A percentile compares a stretch with the other conserved stretches of the same genome.
Conservation (phyloP, 1,140 invertebrate species). For the Hylyphantes graminicola region DNA sequence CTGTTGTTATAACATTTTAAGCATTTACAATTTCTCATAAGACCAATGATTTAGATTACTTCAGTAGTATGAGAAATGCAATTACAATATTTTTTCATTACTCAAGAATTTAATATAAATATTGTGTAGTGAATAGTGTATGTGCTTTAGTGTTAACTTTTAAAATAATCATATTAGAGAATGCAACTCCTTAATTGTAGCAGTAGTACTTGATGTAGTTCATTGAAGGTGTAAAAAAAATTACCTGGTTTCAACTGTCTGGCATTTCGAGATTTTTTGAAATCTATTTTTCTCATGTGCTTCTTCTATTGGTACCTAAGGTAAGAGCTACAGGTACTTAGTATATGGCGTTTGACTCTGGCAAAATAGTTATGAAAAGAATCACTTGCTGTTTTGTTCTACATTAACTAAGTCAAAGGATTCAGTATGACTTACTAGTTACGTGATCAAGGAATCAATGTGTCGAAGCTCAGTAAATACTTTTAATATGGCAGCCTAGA, state of each 20-base stretch:
- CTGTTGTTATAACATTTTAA: too few species aligned
- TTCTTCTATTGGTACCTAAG: background rate
- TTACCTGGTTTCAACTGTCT: conserved; percentile 37
- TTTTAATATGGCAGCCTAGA: background rate
- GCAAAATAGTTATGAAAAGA: conserved; percentile 6
- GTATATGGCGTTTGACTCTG: conserved; percentile 40
- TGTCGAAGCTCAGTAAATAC: background rate
- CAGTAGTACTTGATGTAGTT: background rate
- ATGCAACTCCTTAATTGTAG: conserved; percentile 20
- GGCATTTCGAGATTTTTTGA: conserved; percentile 31
- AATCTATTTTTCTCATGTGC: conserved; percentile 13
- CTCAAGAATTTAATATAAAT: too few species aligned
- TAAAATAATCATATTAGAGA: background rate
- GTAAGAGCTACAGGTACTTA: conserved; percentile 37
- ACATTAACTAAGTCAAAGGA: too few species aligned
- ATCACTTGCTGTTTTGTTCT: too few species aligned
- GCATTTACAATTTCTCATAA: too few species aligned
- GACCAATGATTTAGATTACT: too few species aligned
- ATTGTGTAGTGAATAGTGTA: too few species aligned
- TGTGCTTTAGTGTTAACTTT: too few species aligned
- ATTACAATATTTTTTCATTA: too few species aligned
- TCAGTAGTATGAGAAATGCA: too few species aligned
- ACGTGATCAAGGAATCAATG: background rate
- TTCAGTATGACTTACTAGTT: background rate
- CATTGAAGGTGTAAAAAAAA: conserved; percentile 30